phyloP scores from a whole-genome alignment of 2,797 vertebrate genomes.

The Meda fulgida region DNA sequence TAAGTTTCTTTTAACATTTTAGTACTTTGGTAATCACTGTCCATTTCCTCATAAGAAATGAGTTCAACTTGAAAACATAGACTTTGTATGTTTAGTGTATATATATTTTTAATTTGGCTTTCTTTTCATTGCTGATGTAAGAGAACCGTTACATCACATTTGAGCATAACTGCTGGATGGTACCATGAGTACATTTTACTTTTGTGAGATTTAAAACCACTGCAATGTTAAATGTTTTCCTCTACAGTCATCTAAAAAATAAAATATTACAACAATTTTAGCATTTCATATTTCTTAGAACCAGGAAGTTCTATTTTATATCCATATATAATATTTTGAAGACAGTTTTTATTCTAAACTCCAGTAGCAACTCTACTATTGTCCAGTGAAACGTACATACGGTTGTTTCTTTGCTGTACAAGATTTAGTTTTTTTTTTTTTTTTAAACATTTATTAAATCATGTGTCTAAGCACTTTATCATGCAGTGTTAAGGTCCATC shows the following conservation, averaged over 20 bases:
- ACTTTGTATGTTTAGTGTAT: not conserved
- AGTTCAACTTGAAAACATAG: constrained; percentile 10
- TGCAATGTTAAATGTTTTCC: constrained; percentile 37
- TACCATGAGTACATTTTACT: constrained; percentile 32
- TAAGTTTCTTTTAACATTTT: constrained; percentile 21
- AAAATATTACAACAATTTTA: constrained; percentile 35
- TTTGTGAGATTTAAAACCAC: constrained; percentile 43
- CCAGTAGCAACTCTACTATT: too few species aligned
- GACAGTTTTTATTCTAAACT: constrained; percentile 49
- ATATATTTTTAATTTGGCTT: not conserved
- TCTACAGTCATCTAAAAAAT: constrained; percentile 48
- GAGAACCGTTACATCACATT: not conserved
- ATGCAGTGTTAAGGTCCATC: constrained; percentile 33
- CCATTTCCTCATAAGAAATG: not conserved
- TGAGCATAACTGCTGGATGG: constrained; percentile 2
- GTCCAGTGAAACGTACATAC: constrained; percentile 47
- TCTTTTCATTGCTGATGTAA: constrained; percentile 16
- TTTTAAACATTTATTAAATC: constrained; percentile 13
- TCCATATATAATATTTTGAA: not conserved
- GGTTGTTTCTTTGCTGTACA: constrained; percentile 35
- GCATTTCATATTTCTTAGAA: not conserved
- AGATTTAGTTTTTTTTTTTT: not conserved
- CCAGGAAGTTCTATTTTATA: not conserved
- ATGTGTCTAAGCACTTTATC: constrained; percentile 41
- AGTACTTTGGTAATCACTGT: constrained; percentile 1